phyloP scores from a whole-genome alignment of 2,888 invertebrate genomes.

The Patella pellucida region DNA sequence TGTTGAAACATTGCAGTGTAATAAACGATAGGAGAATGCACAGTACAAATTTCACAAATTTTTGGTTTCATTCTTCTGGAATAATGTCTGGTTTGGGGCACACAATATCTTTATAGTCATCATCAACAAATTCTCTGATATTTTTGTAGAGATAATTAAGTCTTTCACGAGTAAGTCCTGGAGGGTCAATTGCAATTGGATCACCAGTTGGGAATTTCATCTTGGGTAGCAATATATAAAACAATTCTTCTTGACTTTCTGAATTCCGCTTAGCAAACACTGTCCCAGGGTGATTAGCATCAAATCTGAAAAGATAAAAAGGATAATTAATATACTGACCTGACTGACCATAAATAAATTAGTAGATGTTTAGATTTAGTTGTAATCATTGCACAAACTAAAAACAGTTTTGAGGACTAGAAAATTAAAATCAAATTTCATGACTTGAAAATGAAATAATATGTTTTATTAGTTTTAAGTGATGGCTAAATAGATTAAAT shows the following conservation, averaged over 20 bases:
- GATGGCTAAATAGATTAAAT: no score
- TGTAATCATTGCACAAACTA: no score
- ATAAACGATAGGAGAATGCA: no score
- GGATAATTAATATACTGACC: no score
- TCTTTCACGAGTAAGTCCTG: background rate
- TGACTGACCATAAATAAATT: no score
- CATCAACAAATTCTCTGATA: background rate
- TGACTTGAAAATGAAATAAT: no score
- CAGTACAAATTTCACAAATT: no score
- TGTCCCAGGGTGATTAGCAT: background rate
- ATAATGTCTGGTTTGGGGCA: background rate
- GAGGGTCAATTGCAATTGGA: background rate
- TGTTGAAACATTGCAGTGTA: no score
- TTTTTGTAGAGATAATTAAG: background rate
- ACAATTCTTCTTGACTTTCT: background rate
- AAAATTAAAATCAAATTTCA: no score
- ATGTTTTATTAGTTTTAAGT: no score
- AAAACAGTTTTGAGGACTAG: no score
- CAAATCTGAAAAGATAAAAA: background rate
- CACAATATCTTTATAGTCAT: background rate
- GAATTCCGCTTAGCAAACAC: background rate
- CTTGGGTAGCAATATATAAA: background rate
- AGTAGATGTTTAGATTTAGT: no score
- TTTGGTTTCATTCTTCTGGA: background rate
- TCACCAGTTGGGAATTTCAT: background rate